Conservation (phyloP, 2,797 vertebrate species). For the Falco berigora region DNA sequence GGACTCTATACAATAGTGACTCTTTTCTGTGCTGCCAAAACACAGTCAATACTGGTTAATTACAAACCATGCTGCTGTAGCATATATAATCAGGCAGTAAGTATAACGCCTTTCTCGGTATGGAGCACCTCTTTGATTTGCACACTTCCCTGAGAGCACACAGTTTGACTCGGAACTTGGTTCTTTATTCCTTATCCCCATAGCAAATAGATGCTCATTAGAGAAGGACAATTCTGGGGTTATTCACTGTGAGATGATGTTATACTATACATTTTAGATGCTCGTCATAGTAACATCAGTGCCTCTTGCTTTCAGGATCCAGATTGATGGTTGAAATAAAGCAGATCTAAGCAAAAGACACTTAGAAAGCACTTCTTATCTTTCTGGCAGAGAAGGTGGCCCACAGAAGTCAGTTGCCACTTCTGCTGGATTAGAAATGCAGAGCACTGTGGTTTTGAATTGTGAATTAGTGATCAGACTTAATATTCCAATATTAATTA, state of each 20-base stretch:
- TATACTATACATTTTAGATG: neutral
- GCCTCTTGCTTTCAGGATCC: neutral
- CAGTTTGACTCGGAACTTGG: neutral
- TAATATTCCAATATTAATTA: neutral
- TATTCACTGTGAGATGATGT: neutral
- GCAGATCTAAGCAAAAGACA: neutral
- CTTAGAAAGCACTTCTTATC: neutral
- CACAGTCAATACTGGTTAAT: neutral
- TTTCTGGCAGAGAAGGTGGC: neutral
- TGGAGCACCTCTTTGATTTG: neutral
- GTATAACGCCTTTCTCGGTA: neutral
- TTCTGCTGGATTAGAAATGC: neutral
- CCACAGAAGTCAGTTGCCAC: neutral
- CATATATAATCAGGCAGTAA: neutral
- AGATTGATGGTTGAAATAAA: neutral
- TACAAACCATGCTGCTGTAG: neutral
- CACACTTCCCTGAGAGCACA: neutral
- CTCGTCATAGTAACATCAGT: neutral
- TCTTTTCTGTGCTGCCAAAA: neutral
- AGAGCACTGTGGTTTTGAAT: neutral
- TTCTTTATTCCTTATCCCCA: neutral
- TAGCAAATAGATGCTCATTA: neutral
- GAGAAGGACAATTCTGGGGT: neutral
- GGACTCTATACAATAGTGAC: neutral
- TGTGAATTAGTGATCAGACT: neutral